Evolutionary conservation across 2,113 vertebrate genomes (phyloP).

Genomic region (Gymnocephalus cernua): DNA sequence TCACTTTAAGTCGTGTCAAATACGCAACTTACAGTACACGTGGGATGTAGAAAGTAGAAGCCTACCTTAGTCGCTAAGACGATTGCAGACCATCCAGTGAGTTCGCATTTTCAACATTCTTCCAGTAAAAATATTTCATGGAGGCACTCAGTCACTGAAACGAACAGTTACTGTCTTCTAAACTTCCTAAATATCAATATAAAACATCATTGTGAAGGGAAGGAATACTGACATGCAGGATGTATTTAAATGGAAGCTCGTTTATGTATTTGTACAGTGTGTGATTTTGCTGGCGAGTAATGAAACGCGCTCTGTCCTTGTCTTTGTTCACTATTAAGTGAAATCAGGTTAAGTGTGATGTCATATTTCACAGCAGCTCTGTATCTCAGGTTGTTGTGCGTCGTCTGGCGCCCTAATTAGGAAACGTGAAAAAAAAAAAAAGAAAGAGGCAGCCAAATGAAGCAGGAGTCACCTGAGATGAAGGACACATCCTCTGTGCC

Average conservation of each 20-base stretch:
- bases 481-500: conserved; percentile 81
- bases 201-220: neutral
- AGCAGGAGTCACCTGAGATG: conserved; percentile 86
- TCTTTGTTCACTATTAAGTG: conserved; percentile 78
- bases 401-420: conserved; percentile 85
- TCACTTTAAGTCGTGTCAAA: no score
- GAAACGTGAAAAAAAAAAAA: conserved; percentile 26
- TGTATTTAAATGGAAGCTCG: neutral
- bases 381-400: conserved; percentile 76
- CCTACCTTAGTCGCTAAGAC: no score
- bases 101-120: neutral
- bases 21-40: no score
- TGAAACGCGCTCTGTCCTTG: conserved; percentile 62
- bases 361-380: conserved; percentile 55
- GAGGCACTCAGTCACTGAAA: neutral
- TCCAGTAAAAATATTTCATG: no score
- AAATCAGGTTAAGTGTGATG: conserved; percentile 81
- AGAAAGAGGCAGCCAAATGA: conserved; percentile 66
- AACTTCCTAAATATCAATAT: neutral
- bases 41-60: no score
- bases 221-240: neutral
- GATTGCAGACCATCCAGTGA: no score
- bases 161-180: neutral
- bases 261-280: conserved; percentile 31
- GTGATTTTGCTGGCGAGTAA: conserved; percentile 53